Base-by-base conservation (phyloP, 2,797 vertebrate species). In the Micromesistius poutassou region DNA sequence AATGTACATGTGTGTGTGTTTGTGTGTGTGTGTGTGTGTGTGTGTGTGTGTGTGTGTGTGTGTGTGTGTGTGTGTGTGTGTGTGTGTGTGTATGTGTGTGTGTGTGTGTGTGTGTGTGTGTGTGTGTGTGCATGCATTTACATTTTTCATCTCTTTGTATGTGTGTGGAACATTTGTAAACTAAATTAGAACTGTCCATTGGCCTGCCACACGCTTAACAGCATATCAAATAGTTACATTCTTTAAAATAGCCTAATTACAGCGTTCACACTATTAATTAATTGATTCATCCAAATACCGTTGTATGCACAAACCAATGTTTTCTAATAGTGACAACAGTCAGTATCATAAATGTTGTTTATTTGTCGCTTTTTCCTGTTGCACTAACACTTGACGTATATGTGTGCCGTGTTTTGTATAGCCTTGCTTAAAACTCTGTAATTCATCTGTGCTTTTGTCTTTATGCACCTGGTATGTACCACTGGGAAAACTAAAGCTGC, bases 401-500 rank as follows among this genome's bases (percentile, higher is more conserved):
- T 62, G 55, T 62, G 5, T 62, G 22, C 6, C 1, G 22, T 62
- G 55, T 22, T 62, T 62, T 62, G 4, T 55, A 13, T n/a, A 55
- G 19, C 19, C 22, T 7, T 62, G 55, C 22, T 62, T n/a, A 14
- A 36, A 30, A 55, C 70, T 71, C 40, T 72, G n/a, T 76, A 42
- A 40, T 73, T 30, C 25, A 42, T 36, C 46, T 14, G 55, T 75
- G 28, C 31, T 76, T 5, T n/a, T 33, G 73, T 36, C 14, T 9
- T 66, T 40, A 5, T 77, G 14, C 10, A 28, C 68, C 36, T 62
- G 70, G 30, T 76, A 16, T 40, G 42, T 46, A 62, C 31, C 74
- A 28, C 31, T 72, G 46, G 74, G 46, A 72, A 76, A 73, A 62
- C 40, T 76, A 30, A 72, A 73, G 40, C 76, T 36, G 62, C 76